Evolutionary conservation across 35 echinoderm and acorn worm species (phyloP), one percentile per base, ranked within the genome.

Genomic region (Apostichopus japonicus): DNA sequence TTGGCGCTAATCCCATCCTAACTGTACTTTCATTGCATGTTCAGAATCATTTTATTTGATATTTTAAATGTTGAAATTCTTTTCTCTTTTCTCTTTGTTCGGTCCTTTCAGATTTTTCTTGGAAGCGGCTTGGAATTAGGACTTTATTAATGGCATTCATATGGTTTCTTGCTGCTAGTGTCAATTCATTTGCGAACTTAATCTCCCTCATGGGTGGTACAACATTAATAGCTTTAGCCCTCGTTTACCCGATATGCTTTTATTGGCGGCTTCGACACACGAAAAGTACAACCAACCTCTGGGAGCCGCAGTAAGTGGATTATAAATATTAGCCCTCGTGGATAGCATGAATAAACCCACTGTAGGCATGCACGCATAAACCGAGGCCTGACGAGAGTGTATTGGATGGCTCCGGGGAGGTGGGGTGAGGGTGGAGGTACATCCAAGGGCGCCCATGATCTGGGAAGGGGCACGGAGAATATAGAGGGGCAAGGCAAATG

Each of bases 141-240:
- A 57, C 58, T 0, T 87, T 58, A 44, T 9, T 87, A 5, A 16
- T 87, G 10, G 10, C 65, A 8, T 7, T 10, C 5, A 87, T 27
- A 22, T 62, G 56, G 86, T 87, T 87, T 15, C 16, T 87, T 15
- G 54, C 86, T 19, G 58, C 55, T 23, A 87, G 17, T 9, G 15
- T 87, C 23, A 56, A 59, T 5, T 61, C 56, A 19, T 87, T 63
- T 14, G 86, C 56, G 4, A 63, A 11, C n/a, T 22, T 87, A 10
- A 17, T 87, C 15, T 87, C 86, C 10, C 86, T 87, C 19, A 10
- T 87, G 16, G 86, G 86, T 22, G 86, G 86, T 8, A 87, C 86
- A 5, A 65, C 86, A 5, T 6, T 87, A 7, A 1, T 87, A 0
- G 61, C 86, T 44, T 3, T 71, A 23, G 15, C 86, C 4, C 56